Base-by-base conservation (phyloP, 1,140 invertebrate genomes). In the Drosophila ananassae region DNA sequence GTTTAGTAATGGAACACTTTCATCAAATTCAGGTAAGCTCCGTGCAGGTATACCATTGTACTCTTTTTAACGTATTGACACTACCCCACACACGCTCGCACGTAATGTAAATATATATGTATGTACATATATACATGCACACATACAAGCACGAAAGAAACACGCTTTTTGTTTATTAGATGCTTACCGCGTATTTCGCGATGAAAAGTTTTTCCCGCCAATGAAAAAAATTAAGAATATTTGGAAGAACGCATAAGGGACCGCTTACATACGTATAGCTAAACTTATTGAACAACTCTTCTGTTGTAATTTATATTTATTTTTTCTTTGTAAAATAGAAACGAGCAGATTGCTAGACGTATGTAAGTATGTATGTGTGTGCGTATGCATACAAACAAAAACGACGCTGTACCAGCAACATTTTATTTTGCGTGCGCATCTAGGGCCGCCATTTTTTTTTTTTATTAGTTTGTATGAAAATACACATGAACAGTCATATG, bases 21-120 rank as follows among this genome's bases (percentile, higher is more conserved):
- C 90, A 91, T 90, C 90, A 91, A 79, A 91, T 91, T 78, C 90
- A 91, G 90, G 90, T 91, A 87, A 91, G 90, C 81, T 66, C 50
- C 61, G 54, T 69, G 71, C 66, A 74, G 53, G 58, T 74, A 74
- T 74, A 73, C 48, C 41, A 59, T 56, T 8, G 41, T 44, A 39
- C 47, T 57, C 34, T 47, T 17, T 63, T 55, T 47, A 22, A 55
- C 25, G 28, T 46, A 25, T 53, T 57, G 39, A 39, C 51, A 71
- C 39, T 13, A 25, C 22, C 32, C 22, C 32, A 53, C 41, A 21
- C 58, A 61, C 48, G 57, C 37, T 10, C 22, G 44, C 57, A 30
- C 30, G 32, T 24, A 28, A 28, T 28, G 6, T 28, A 28, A 6
- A 28, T 28, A 25, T 4, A 25, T 25, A 28, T 7, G 4, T 28